A percentile compares a stretch with the other conserved stretches of the same genome.
These are phyloP conservation scores for Epinotia bilunana DNA, from an alignment of 2,888 invertebrate genomes.

Conservation along the genomic window DNA sequence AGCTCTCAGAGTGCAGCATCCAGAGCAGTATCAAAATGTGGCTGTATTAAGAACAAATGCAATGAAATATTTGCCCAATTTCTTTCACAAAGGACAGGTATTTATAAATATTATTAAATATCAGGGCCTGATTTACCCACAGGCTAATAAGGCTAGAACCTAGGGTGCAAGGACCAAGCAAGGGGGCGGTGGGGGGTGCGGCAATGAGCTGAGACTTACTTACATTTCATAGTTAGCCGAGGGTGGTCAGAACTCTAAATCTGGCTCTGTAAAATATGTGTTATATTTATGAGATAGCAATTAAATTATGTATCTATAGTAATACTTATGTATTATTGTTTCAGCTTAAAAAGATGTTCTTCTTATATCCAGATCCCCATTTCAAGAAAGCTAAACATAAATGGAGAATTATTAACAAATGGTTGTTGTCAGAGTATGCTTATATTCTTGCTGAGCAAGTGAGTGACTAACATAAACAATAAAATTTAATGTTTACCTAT, in stretches of 20 bases:
- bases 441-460: conserved; percentile 94
- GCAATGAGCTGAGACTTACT: too few species aligned
- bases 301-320: too few species aligned
- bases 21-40: conserved; percentile 94
- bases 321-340: conserved; percentile 58
- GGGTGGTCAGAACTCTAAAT: too few species aligned
- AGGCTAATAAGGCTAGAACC: too few species aligned
- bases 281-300: not conserved
- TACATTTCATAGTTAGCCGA: too few species aligned
- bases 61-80: conserved; percentile 99
- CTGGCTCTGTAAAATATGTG: too few species aligned
- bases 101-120: not conserved
- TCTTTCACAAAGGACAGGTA: conserved; percentile 96
- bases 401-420: conserved; percentile 98
- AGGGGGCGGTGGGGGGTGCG: too few species aligned
- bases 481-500: not conserved
- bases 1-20: conserved; percentile 91
- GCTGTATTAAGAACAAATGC: conserved; percentile 98
- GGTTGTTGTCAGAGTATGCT: conserved; percentile 98
- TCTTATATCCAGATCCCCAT: conserved; percentile 99
- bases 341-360: conserved; percentile 98
- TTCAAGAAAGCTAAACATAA: conserved; percentile 99
- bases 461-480: conserved; percentile 56
- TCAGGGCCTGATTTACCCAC: too few species aligned
- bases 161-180: too few species aligned